Percentiles rank a stretch among this genome's conserved stretches.
phyloP scores from a whole-genome alignment of 2,113 vertebrate species.

The Bettongia penicillata region DNA sequence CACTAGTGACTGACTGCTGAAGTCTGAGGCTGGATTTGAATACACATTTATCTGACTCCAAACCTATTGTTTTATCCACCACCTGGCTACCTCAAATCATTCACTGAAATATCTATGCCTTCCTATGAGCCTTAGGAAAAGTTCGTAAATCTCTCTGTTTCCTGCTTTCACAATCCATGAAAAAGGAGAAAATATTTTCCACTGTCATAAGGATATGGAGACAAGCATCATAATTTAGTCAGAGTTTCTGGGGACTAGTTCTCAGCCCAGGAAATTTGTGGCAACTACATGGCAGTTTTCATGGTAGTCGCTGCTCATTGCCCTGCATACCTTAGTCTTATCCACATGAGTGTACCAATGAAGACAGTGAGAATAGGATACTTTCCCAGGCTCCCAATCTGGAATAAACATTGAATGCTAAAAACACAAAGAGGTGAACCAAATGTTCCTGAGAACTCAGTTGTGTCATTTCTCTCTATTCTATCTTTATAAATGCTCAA shows the following conservation, averaged over 20 bases:
- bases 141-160: neutral
- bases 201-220: neutral
- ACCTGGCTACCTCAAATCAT: neutral
- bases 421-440: neutral
- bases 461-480: accelerated
- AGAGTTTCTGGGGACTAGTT: neutral
- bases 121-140: neutral
- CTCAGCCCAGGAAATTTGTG: neutral
- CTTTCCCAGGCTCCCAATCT: neutral
- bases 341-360: accelerated
- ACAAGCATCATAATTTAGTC: neutral
- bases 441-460: neutral
- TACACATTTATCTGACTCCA: neutral
- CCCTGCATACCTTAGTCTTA: accelerated
- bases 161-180: neutral
- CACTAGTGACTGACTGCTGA: no score
- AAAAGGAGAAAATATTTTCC: neutral
- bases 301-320: neutral
- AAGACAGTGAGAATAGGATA: accelerated
- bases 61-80: neutral
- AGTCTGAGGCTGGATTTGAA: neutral
- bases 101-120: neutral
- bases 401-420: accelerated
- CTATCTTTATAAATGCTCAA: accelerated
- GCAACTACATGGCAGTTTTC: neutral